Conservation (phyloP, 2,113 vertebrate genomes). For the Laticauda laticaudata region DNA sequence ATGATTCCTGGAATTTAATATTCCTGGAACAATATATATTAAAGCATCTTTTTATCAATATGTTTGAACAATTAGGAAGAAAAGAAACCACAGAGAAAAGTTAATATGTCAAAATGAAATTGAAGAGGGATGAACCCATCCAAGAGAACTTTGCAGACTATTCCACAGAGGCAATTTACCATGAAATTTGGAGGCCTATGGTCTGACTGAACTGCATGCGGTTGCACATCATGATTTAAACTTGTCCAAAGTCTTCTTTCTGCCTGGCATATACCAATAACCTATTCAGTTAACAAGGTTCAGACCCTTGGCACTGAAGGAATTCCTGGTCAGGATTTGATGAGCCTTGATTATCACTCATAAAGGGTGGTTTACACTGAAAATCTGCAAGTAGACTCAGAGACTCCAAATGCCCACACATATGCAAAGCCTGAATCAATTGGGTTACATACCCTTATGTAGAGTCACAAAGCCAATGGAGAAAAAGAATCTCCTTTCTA, state of each 20-base stretch:
- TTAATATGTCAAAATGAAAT: conserved; percentile 26
- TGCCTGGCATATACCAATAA: not conserved
- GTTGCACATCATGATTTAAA: not conserved
- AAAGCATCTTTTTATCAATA: conserved; percentile 32
- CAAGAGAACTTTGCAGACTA: conserved; percentile 15
- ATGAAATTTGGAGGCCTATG: conserved; percentile 1
- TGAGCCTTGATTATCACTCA: not conserved
- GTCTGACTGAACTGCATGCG: not conserved
- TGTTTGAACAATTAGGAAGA: conserved; percentile 35
- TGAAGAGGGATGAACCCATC: not conserved
- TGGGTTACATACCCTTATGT: not conserved
- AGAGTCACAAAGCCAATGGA: not conserved
- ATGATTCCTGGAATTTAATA: conserved; percentile 50
- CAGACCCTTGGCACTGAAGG: not conserved
- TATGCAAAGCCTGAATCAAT: not conserved
- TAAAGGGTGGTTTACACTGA: too few species aligned
- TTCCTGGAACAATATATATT: conserved; percentile 52
- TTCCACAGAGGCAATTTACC: conserved; percentile 2
- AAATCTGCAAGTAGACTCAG: not conserved
- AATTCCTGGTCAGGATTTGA: not conserved
- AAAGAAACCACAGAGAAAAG: conserved; percentile 21
- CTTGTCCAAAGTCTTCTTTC: not conserved
- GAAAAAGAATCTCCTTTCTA: not conserved
- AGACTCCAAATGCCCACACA: not conserved
- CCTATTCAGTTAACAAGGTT: not conserved